These are phyloP conservation scores for Pseudococcus jackbeardsleyi DNA, from an alignment of 2,888 invertebrate species.

Conservation along the genomic window DNA sequence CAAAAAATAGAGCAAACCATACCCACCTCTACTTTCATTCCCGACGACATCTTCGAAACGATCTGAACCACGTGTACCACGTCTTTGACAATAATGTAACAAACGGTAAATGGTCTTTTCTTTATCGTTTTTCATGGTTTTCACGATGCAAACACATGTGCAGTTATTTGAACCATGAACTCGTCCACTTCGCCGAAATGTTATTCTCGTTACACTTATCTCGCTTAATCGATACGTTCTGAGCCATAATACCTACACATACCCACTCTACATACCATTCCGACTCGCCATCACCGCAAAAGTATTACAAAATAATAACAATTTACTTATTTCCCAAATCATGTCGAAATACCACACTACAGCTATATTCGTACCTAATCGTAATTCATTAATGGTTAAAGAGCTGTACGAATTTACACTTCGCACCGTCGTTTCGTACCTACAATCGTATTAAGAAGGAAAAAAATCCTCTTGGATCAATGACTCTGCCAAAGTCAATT, in stretches of 20 bases:
- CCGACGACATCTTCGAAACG: neutral
- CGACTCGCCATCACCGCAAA: neutral
- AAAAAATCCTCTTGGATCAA: constrained; percentile 57
- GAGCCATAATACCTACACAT: neutral
- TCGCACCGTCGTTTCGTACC: neutral
- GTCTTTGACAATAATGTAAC: constrained; percentile 21
- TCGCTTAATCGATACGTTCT: constrained; percentile 27
- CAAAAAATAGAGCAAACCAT: neutral
- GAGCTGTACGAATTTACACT: neutral
- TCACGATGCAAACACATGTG: constrained; percentile 38
- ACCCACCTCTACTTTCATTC: neutral
- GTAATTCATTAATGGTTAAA: constrained; percentile 3
- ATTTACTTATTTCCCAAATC: constrained; percentile 7
- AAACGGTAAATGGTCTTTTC: neutral
- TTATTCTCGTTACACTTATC: constrained; percentile 33
- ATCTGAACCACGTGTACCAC: neutral
- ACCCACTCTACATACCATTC: neutral
- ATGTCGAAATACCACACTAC: neutral
- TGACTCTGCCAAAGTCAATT: constrained; percentile 58
- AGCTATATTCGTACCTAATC: neutral
- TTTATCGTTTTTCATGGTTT: constrained; percentile 35
- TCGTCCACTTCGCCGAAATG: constrained; percentile 21
- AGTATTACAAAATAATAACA: constrained; percentile 44
- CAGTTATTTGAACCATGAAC: constrained; percentile 47
- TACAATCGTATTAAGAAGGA: neutral